phyloP scores from a whole-genome alignment of 2,888 invertebrate species.

The Kuschelorhynchus macadamiae region DNA sequence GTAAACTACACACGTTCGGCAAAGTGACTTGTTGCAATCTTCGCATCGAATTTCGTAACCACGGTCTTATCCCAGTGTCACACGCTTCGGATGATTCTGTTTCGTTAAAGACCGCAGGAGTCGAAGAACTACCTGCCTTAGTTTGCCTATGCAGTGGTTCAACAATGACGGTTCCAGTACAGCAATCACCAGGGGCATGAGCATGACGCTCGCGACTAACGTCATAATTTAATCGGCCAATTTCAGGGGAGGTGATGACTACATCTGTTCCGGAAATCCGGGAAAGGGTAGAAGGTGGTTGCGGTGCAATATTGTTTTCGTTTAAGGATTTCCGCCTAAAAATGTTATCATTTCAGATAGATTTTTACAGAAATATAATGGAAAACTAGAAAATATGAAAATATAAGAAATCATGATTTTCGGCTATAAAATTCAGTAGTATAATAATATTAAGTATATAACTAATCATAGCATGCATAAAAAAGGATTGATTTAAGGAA shows the following conservation, averaged over 20 bases:
- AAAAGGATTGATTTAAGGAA: too few relatives aligned
- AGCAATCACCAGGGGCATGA: slow-evolving; percentile 61
- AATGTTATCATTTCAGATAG: too few relatives aligned
- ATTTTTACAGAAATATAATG: too few relatives aligned
- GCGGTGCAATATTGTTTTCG: slow-evolving; percentile 38
- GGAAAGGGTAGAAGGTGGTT: slow-evolving; percentile 53
- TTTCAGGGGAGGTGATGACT: slow-evolving; percentile 23
- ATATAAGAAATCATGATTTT: too few relatives aligned
- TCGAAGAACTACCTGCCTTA: slow-evolving; percentile 53
- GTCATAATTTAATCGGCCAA: slow-evolving; percentile 29
- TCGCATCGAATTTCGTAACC: slow-evolving; percentile 74
- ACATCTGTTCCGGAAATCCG: slow-evolving; percentile 57
- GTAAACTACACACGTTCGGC: slow-evolving; percentile 62
- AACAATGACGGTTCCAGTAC: slow-evolving; percentile 63
- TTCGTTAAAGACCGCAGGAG: slow-evolving; percentile 49
- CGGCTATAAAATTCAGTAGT: too few relatives aligned
- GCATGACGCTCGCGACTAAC: slow-evolving; percentile 57
- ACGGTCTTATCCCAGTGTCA: slow-evolving; percentile 58
- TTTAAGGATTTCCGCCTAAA: slow-evolving; percentile 41
- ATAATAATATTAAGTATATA: too few relatives aligned
- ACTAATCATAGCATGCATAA: too few relatives aligned
- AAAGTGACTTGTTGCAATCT: slow-evolving; percentile 71
- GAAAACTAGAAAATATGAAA: too few relatives aligned
- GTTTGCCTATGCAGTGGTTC: slow-evolving; percentile 53
- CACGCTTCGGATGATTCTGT: slow-evolving; percentile 53